A percentile compares a stretch with the other conserved stretches of the same genome.
phyloP scores from a whole-genome alignment of 2,888 invertebrate species.

The Chymomyza amoena region DNA sequence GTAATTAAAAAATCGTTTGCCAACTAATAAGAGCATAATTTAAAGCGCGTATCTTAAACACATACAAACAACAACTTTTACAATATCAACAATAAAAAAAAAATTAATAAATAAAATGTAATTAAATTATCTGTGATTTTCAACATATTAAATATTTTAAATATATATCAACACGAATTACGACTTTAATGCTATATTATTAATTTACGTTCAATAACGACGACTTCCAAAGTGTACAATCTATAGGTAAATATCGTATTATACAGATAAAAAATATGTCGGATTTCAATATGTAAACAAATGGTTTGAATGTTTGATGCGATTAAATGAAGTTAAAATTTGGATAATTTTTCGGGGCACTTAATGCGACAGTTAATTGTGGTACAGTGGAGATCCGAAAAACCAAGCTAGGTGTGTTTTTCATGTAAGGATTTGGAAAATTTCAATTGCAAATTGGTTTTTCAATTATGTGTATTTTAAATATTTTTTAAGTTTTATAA shows the following conservation, averaged over 20 bases:
- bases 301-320: neutral
- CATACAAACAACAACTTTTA: slow-evolving; percentile 1
- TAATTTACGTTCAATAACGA: neutral
- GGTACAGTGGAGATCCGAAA: no score
- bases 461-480: no score
- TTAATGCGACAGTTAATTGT: no score
- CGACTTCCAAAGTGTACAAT: neutral
- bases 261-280: neutral
- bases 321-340: neutral
- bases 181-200: neutral
- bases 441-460: no score
- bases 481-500: no score
- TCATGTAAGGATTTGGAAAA: no score
- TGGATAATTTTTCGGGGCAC: neutral
- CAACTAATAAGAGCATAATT: slow-evolving; percentile 28
- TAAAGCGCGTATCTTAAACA: slow-evolving; percentile 17
- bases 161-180: neutral
- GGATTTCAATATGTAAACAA: neutral
- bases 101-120: slow-evolving; percentile 29
- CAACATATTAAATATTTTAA: slow-evolving; percentile 56
- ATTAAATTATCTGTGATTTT: slow-evolving; percentile 71
- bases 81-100: slow-evolving; percentile 9
- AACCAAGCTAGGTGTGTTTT: no score
- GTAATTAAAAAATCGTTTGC: slow-evolving; percentile 42
- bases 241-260: slow-evolving; percentile 49